Evolutionary conservation across 2,797 vertebrate genomes (phyloP).

Genomic region (Todus mexicanus): DNA sequence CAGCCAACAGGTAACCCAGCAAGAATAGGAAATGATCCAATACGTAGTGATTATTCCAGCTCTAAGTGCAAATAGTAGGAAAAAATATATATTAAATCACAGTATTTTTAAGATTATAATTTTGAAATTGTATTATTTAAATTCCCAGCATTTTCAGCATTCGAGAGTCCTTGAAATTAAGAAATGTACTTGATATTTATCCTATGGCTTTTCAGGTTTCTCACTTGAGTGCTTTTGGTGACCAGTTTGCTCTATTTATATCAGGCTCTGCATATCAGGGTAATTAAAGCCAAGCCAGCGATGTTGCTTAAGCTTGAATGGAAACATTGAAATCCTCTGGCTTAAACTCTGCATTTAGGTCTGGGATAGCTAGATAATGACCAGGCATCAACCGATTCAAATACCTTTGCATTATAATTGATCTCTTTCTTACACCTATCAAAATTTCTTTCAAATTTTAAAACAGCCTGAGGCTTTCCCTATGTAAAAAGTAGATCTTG

Average conservation of each 20-base stretch:
- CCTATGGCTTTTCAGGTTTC: background rate
- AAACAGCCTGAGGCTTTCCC: slow-evolving; percentile 13
- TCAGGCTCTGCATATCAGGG: background rate
- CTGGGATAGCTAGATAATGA: background rate
- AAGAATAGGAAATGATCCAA: background rate
- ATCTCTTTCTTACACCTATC: background rate
- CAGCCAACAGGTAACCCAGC: background rate
- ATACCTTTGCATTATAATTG: background rate
- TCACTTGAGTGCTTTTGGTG: background rate
- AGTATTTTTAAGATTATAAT: background rate
- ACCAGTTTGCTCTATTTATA: background rate
- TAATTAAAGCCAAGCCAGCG: background rate
- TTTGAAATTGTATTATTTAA: background rate
- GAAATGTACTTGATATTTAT: background rate
- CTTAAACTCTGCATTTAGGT: background rate
- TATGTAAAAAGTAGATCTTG: background rate
- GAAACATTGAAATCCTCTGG: background rate
- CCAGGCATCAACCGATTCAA: background rate
- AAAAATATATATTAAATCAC: background rate
- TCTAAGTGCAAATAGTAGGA: background rate
- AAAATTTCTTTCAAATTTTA: background rate
- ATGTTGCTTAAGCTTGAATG: background rate
- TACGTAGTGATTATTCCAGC: background rate
- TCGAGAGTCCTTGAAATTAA: background rate
- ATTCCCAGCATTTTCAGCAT: background rate